phyloP scores from a whole-genome alignment of 2,113 vertebrate genomes.

The Tinamus guttatus region DNA sequence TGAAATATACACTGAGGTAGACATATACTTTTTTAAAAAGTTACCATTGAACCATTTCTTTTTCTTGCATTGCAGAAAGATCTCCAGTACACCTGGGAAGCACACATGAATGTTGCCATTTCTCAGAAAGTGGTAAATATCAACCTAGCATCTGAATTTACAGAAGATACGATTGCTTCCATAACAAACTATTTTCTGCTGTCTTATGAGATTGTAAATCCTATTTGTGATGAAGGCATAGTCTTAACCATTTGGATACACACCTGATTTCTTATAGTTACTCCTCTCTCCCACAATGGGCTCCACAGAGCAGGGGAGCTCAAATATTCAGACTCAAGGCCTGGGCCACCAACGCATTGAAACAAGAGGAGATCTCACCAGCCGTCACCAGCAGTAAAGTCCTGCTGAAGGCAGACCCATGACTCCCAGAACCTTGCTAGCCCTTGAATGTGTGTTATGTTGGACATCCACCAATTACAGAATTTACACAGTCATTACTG shows the following conservation, averaged over 20 bases:
- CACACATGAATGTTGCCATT: not conserved
- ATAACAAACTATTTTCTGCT: not conserved
- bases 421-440: not conserved
- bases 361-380: not conserved
- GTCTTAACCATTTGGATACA: not conserved
- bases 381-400: not conserved
- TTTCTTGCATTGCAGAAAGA: not conserved
- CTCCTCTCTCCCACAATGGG: not conserved
- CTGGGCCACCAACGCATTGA: not conserved
- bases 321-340: not conserved
- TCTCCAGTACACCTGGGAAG: not conserved
- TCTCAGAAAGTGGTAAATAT: not conserved
- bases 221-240: not conserved
- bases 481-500: rapidly evolving
- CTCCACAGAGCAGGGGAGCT: not conserved
- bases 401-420: not conserved
- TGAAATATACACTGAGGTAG: not conserved
- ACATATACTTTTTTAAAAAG: not conserved
- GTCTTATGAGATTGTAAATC: not conserved
- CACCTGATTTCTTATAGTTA: not conserved
- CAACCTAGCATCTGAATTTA: not conserved
- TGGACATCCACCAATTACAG: not conserved
- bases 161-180: not conserved
- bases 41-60: not conserved
- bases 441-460: rapidly evolving